Percentiles rank a stretch among this genome's conserved stretches.
phyloP scores from a whole-genome alignment of 23 tunicate species.

The Phallusia fumigata region DNA sequence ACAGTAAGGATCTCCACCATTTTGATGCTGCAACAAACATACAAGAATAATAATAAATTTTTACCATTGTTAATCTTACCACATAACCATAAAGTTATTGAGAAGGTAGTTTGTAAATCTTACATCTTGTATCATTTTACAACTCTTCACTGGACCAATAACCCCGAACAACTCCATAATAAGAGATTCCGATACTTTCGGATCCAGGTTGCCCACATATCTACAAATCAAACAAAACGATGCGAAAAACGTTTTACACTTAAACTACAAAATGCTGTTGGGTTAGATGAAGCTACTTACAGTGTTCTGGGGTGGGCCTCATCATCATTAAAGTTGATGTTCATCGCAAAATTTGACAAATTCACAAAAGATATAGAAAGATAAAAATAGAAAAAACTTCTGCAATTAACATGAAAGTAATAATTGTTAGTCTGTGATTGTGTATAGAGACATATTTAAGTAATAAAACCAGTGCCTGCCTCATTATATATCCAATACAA shows the following conservation, averaged over 20 bases:
- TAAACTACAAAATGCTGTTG: neutral
- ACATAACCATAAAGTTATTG: too few relatives aligned
- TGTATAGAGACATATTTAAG: too few relatives aligned
- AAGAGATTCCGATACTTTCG: constrained; percentile 79
- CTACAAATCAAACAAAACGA: constrained; percentile 16
- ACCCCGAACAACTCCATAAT: constrained; percentile 88
- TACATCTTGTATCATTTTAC: constrained; percentile 92
- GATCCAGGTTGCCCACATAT: constrained; percentile 92
- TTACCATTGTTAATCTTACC: too few relatives aligned
- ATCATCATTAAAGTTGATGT: constrained; percentile 40
- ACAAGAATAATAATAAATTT: neutral
- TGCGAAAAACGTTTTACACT: neutral
- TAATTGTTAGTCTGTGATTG: too few relatives aligned
- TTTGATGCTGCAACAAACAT: constrained; percentile 31
- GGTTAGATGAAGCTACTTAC: constrained; percentile 31
- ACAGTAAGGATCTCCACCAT: constrained; percentile 75
- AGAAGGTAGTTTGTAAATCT: too few relatives aligned
- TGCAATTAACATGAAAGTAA: neutral
- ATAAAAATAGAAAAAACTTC: constrained; percentile 23
- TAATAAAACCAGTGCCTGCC: too few relatives aligned
- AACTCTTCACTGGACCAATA: constrained; percentile 78
- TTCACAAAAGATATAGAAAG: constrained; percentile 4
- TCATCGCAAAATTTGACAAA: constrained; percentile 10
- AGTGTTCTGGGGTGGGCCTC: constrained; percentile 71
- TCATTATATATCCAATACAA: too few relatives aligned